Percentiles rank a stretch among this genome's conserved stretches.
These are phyloP conservation scores for Stomatorhinus ivindoensis DNA, from an alignment of 2,113 vertebrate genomes.

Conservation along the genomic window DNA sequence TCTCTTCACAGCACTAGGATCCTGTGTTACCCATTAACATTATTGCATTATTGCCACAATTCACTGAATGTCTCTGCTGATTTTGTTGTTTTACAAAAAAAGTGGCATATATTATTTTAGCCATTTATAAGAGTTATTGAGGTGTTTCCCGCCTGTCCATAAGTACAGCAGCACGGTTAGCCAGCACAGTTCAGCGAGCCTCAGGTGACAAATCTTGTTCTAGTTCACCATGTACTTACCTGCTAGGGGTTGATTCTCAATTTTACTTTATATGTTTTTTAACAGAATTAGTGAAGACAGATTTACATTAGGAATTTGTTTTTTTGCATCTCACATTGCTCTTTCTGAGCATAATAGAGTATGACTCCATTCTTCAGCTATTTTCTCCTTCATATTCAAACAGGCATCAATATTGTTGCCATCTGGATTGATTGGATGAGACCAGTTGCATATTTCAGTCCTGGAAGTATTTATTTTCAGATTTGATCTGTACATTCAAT, in stretches of 20 bases:
- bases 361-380: neutral
- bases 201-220: neutral
- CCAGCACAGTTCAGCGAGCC: neutral
- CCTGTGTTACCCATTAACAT: neutral
- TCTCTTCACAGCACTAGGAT: neutral
- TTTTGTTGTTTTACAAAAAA: neutral
- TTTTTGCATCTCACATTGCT: neutral
- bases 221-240: neutral
- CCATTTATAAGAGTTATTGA: neutral
- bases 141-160: neutral
- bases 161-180: neutral
- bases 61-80: neutral
- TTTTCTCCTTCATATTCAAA: neutral
- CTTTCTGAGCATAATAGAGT: neutral
- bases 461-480: neutral
- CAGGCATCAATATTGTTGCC: neutral
- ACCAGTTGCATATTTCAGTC: neutral
- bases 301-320: neutral
- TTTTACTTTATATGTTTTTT: neutral
- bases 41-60: neutral
- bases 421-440: neutral
- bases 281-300: neutral
- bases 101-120: neutral
- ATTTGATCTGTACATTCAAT: neutral
- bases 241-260: neutral